These are phyloP conservation scores for Brachionus plicatilis DNA, from an alignment of 1,140 invertebrate species.

Conservation along the genomic window DNA sequence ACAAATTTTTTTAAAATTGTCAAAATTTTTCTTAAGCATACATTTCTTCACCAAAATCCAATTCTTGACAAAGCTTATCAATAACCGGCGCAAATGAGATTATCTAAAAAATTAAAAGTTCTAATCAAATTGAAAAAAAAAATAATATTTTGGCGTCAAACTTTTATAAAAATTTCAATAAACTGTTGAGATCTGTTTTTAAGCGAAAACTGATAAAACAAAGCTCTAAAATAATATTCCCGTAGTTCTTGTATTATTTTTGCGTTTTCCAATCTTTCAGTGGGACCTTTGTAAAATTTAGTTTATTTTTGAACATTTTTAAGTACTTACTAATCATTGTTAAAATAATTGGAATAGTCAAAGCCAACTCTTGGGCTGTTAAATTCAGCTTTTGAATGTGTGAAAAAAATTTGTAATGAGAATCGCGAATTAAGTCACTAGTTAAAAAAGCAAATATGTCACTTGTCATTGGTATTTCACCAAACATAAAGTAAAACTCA, in stretches of 20 bases:
- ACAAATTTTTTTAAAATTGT: too few relatives aligned
- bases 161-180: not conserved
- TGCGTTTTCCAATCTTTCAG: not conserved
- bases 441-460: not conserved
- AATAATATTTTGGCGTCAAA: not conserved
- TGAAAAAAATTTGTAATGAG: not conserved
- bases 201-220: not conserved
- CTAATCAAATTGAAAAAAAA: not conserved
- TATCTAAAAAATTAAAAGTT: not conserved
- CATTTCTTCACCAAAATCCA: not conserved
- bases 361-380: not conserved
- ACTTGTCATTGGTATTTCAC: not conserved
- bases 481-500: constrained; percentile 20
- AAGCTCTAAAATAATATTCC: not conserved
- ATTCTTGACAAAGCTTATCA: not conserved
- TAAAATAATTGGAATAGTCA: not conserved
- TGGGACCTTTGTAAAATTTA: not conserved
- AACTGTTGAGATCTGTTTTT: not conserved
- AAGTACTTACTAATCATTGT: not conserved
- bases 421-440: not conserved
- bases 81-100: not conserved
- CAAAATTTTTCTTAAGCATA: not conserved
- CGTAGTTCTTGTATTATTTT: not conserved
- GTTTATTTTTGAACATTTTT: too few relatives aligned
- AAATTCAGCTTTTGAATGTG: not conserved